These are phyloP conservation scores for Solenopsis invicta DNA, from an alignment of 1,140 invertebrate species.

Conservation along the genomic window DNA sequence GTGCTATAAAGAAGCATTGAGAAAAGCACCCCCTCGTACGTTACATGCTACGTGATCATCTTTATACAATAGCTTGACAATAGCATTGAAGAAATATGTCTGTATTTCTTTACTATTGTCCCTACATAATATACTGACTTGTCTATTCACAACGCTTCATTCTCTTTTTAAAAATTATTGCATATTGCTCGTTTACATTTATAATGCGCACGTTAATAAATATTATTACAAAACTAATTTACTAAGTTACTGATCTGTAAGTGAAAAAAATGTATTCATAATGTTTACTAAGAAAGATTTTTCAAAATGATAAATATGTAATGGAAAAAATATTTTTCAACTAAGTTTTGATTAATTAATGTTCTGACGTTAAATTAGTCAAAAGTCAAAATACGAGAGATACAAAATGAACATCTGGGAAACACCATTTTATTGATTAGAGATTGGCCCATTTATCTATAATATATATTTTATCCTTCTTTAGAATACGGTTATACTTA, in stretches of 20 bases:
- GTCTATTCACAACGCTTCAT: background rate
- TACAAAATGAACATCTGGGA: too few species aligned
- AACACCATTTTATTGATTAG: too few species aligned
- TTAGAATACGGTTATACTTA: too few species aligned
- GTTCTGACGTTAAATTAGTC: too few species aligned
- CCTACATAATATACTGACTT: background rate
- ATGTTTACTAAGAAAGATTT: background rate
- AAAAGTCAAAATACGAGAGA: too few species aligned
- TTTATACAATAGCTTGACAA: background rate
- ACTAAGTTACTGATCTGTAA: background rate
- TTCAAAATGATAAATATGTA: too few species aligned
- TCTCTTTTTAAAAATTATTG: background rate
- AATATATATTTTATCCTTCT: too few species aligned
- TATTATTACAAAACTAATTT: background rate
- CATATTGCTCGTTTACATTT: background rate
- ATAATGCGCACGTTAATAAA: background rate
- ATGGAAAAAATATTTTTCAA: too few species aligned
- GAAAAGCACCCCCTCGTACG: constrained; percentile 22
- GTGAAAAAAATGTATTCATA: background rate
- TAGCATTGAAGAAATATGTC: background rate
- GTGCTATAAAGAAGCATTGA: constrained; percentile 20
- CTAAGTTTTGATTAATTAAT: too few species aligned
- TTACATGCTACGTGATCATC: background rate
- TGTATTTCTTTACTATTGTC: background rate
- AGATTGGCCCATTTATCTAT: too few species aligned